A percentile compares a stretch with the other conserved stretches of the same genome.
Conservation (phyloP, 1,140 invertebrate species). For the Drosophila parabipectinata region DNA sequence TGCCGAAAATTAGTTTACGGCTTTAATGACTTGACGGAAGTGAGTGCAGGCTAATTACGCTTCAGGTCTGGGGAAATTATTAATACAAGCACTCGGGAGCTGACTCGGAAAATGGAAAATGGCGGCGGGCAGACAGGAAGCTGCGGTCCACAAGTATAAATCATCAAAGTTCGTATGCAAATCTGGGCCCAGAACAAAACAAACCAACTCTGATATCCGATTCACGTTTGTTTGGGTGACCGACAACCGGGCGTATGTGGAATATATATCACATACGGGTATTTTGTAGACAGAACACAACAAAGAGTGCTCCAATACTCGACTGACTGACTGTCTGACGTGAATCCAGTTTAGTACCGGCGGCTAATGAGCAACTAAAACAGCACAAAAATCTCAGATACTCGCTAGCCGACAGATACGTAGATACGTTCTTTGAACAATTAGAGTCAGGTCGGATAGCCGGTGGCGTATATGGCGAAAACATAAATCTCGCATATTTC, state of each 20-base stretch:
- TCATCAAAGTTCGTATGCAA: constrained; percentile 74
- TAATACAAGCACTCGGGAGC: constrained; percentile 7
- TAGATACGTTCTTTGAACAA: constrained; percentile 67
- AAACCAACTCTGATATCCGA: constrained; percentile 8
- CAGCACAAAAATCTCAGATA: constrained; percentile 1
- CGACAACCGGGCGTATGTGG: constrained; percentile 5
- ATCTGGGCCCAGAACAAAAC: constrained; percentile 43
- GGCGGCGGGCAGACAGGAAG: constrained; percentile 57
- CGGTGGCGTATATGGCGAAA: constrained; percentile 66
- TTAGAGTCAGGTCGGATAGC: constrained; percentile 44
- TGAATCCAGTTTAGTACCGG: constrained; percentile 47
- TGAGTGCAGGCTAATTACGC: not conserved
- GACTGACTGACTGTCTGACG: constrained; percentile 30
- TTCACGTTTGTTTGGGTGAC: constrained; percentile 31
- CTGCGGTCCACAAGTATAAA: constrained; percentile 30
- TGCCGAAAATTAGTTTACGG: not conserved
- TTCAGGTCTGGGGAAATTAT: not conserved
- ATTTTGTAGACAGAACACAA: constrained; percentile 5
- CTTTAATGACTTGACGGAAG: constrained; percentile 1
- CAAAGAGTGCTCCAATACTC: constrained; percentile 35
- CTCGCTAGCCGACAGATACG: constrained; percentile 9
- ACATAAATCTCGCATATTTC: constrained; percentile 76
- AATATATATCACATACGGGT: not conserved
- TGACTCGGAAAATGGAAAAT: constrained; percentile 1
- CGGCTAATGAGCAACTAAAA: constrained; percentile 39